phyloP scores from a whole-genome alignment of 1,140 invertebrate species.

The Teleogryllus occipitalis region DNA sequence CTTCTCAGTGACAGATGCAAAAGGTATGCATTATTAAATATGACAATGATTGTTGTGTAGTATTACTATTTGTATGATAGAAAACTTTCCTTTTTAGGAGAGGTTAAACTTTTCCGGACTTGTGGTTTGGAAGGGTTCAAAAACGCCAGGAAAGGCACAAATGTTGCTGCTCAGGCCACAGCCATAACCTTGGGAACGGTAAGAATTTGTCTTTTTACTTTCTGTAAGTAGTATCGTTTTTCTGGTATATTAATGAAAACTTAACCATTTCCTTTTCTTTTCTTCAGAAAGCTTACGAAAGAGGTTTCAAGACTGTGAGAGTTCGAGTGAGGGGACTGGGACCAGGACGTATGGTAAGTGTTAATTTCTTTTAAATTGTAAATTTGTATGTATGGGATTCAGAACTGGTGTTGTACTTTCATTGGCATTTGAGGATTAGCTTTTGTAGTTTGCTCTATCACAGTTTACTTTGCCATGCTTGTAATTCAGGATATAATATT shows the following conservation, averaged over 20 bases:
- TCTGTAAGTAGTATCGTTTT: not conserved
- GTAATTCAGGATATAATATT: too few relatives aligned
- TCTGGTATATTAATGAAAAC: not conserved
- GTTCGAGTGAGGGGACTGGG: slow-evolving; percentile 73
- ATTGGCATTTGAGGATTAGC: too few relatives aligned
- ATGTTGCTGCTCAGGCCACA: slow-evolving; percentile 90
- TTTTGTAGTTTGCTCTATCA: too few relatives aligned
- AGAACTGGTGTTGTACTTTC: too few relatives aligned
- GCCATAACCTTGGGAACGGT: slow-evolving; percentile 67
- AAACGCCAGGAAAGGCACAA: slow-evolving; percentile 89
- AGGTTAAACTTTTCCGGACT: slow-evolving; percentile 50
- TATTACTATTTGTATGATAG: not conserved
- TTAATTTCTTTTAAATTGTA: too few relatives aligned
- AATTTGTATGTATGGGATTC: too few relatives aligned
- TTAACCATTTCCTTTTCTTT: slow-evolving; percentile 23
- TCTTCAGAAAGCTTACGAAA: slow-evolving; percentile 62
- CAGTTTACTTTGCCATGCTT: too few relatives aligned
- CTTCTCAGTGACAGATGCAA: slow-evolving; percentile 58
- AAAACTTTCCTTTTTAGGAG: slow-evolving; percentile 37
- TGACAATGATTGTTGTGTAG: not conserved
- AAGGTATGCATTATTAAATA: slow-evolving; percentile 40
- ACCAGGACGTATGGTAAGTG: slow-evolving; percentile 74
- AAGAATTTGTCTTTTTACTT: slow-evolving; percentile 15
- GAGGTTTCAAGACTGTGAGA: slow-evolving; percentile 63
- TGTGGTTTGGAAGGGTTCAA: slow-evolving; percentile 91